phyloP scores from a whole-genome alignment of 2,888 invertebrate species.

The Eupithecia inturbata region DNA sequence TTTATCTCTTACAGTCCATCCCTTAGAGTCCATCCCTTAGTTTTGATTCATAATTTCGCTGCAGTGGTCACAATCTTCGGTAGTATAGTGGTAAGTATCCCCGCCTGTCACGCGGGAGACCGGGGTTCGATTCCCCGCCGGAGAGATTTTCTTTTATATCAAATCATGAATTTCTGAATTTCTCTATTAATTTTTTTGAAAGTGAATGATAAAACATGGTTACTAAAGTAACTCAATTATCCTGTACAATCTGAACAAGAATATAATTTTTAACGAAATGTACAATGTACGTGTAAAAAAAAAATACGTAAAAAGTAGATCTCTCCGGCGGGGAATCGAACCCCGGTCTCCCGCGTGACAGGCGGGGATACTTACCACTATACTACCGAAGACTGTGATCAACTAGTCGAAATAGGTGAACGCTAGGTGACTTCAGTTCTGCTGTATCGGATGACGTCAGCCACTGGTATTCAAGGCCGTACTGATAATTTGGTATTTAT shows the following conservation, averaged over 20 bases:
- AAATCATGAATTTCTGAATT: too few relatives aligned
- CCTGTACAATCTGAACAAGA: too few relatives aligned
- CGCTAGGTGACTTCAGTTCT: neutral
- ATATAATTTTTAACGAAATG: too few relatives aligned
- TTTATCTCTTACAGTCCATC: neutral
- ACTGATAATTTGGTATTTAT: slow-evolving; percentile 21
- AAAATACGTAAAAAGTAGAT: slow-evolving; percentile 16
- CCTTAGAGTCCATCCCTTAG: too few relatives aligned
- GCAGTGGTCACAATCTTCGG: slow-evolving; percentile 65
- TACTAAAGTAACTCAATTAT: too few relatives aligned
- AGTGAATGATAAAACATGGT: too few relatives aligned
- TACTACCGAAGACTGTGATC: slow-evolving; percentile 77
- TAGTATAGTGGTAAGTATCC: slow-evolving; percentile 85
- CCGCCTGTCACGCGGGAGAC: slow-evolving; percentile 85
- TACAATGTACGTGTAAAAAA: too few relatives aligned
- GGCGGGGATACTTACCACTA: slow-evolving; percentile 85
- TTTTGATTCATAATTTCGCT: slow-evolving; percentile 5
- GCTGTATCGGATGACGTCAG: slow-evolving; percentile 22
- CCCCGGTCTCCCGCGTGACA: slow-evolving; percentile 85
- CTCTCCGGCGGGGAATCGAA: slow-evolving; percentile 84
- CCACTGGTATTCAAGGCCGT: slow-evolving; percentile 14
- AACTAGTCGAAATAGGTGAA: slow-evolving; percentile 2
- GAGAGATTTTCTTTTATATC: slow-evolving; percentile 54
- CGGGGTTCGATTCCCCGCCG: slow-evolving; percentile 85
- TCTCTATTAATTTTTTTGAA: too few relatives aligned